Conservation (phyloP, 2,888 invertebrate genomes). For the Tenthredo scrophulariae region DNA sequence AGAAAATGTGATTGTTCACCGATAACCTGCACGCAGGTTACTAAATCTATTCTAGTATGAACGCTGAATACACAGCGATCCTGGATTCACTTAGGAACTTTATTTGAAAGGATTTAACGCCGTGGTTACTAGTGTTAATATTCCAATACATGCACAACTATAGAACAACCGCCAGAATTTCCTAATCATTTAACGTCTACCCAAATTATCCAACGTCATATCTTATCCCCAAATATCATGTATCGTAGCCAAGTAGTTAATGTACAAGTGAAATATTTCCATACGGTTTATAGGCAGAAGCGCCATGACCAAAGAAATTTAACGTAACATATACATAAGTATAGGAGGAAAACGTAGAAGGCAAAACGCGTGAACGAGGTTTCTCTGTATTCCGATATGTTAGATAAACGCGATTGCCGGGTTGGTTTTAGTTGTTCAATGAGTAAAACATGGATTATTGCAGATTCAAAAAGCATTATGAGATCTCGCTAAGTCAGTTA, state of each 20-base stretch:
- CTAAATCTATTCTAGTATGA: slow-evolving; percentile 23
- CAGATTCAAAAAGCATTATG: no score
- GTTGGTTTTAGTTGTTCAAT: no score
- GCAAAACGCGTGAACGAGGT: no score
- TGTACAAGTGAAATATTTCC: no score
- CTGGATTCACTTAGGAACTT: background rate
- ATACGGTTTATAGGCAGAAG: no score
- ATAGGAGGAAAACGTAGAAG: no score
- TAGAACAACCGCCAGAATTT: background rate
- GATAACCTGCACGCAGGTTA: slow-evolving; percentile 43
- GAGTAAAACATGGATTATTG: no score
- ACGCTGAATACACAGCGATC: slow-evolving; percentile 16
- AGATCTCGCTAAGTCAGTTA: background rate
- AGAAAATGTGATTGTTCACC: slow-evolving; percentile 20
- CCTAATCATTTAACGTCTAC: background rate
- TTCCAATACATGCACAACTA: background rate
- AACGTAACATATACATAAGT: no score
- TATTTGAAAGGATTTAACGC: background rate
- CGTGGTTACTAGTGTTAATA: background rate
- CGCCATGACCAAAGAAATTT: no score
- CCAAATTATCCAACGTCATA: background rate
- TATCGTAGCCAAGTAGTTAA: background rate
- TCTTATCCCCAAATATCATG: background rate
- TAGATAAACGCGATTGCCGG: no score
- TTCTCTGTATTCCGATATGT: no score